Base-by-base conservation (phyloP, 2,113 vertebrate genomes). In the Pomatorhinus ruficollis region DNA sequence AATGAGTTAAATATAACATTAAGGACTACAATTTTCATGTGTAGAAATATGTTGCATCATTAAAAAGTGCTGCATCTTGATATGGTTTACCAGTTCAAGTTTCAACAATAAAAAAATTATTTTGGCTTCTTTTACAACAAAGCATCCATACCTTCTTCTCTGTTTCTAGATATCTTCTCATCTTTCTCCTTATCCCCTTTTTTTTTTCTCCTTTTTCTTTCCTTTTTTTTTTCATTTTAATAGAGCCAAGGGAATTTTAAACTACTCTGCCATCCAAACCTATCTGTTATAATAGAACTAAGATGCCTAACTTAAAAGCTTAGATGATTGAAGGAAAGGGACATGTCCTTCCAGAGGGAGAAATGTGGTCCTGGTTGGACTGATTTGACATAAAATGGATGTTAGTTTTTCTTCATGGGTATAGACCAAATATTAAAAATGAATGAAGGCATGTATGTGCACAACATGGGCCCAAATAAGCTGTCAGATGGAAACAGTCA, bases 111-210 rank as follows among this genome's bases (percentile, higher is more conserved):
- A 88, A 11, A 19, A 35, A 45, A 44, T 40, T 8, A 40, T 37
- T 45, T 59, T 14, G 30, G 2, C 5, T 79, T 68, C 6, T 68
- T 83, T 71, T 45, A 18, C 33, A 76, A 42, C 2, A 21, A 33
- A 39, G 3, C 15, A 5, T 45, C 84, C 44, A 18, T 40, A 64
- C 2, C 18, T 50, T 54, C 19, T 3, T 45, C 15, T 40, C 14
- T 86, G 2, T 57, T 88, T 69, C n/a, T 49, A 52, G 23, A 56
- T 31, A 20, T 11, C 5, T 37, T 71, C 28, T 61, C 12, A 28
- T n/a, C 12, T 75, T 89, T 49, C 6, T 33, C 65, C 28, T 66
- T 15, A 42, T 1, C 0, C 1, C 0, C n/a, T 78, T 59, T 4
- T 35, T 56, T 56, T 22, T n/a, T 22, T 22, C 20, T 7, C 6